phyloP scores from a whole-genome alignment of 2,888 invertebrate species.

The Bombylius major region DNA sequence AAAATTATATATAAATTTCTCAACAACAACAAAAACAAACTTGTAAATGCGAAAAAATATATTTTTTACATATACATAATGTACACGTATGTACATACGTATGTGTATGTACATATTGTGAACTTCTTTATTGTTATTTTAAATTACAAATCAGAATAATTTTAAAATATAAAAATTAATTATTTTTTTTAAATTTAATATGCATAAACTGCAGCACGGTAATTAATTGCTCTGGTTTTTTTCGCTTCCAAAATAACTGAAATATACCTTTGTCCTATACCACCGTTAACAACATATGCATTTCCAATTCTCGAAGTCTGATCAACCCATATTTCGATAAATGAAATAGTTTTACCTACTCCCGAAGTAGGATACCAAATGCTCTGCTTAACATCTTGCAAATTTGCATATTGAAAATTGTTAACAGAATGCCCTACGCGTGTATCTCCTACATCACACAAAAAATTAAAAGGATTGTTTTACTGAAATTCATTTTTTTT shows the following conservation, averaged over 20 bases:
- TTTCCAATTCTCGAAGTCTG: slow-evolving; percentile 18
- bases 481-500: background rate
- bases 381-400: slow-evolving; percentile 23
- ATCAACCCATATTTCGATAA: slow-evolving; percentile 26
- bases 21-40: no score
- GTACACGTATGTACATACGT: no score
- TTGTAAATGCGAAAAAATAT: no score
- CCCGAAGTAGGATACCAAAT: slow-evolving; percentile 23
- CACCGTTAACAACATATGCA: slow-evolving; percentile 23
- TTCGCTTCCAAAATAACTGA: slow-evolving; percentile 24
- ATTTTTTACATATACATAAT: no score
- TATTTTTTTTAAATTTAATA: slow-evolving; percentile 18
- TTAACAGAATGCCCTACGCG: slow-evolving; percentile 23
- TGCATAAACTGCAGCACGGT: slow-evolving; percentile 29
- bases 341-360: slow-evolving; percentile 20
- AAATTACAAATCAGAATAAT: no score
- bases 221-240: slow-evolving; percentile 23
- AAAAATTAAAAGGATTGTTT: background rate
- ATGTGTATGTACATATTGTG: no score
- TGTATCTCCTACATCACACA: slow-evolving; percentile 23
- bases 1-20: no score
- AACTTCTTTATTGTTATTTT: no score
- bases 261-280: slow-evolving; percentile 22
- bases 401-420: slow-evolving; percentile 21
- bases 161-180: no score